Base-by-base conservation (phyloP, 2,113 vertebrate species). In the Dasypus novemcinctus region DNA sequence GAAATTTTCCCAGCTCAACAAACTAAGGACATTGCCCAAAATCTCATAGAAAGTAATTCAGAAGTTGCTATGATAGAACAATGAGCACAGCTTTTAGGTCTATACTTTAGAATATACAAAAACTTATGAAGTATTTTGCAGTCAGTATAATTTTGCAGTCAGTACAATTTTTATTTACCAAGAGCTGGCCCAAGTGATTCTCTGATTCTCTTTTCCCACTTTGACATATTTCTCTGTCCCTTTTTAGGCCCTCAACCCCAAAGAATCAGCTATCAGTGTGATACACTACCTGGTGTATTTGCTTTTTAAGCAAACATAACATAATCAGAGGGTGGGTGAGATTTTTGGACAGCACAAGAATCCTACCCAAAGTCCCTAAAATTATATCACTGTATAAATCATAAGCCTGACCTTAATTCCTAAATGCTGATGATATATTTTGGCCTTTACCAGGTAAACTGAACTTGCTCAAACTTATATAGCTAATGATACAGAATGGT, bases 1-100 rank as follows among this genome's bases (percentile, higher is more conserved):
- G 90, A 93, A 91, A 78, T 63, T 91, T 38, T 78, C 74, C 21
- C 38, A 85, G 78, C 3, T 43, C 83, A 91, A 46, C 46, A 93
- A 68, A 54, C 12, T 46, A 54, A 72, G 33, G 46, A 1, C 25
- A 71, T 71, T 17, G 80, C 36, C 13, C 52, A 23, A 63, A 96
- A 95, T 63, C 36, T 18, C n/a, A 54, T 72, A 86, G 54, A 81
- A 88, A 82, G 29, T 66, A 80, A 80, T 90, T 41, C 64, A 81
- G 59, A 59, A 88, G 29, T 79, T 74, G 33, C 43, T 89, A 31
- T 54, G 83, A 66, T 25, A 20, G 49, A 90, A 14, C 33, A 43
- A 74, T 69, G 59, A 84, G 29, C 85, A 17, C 41, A 33, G 85
- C 79, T 87, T 92, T 85, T 72, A 84, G 20, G 27, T 18, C 57